Percentiles rank a stretch among this genome's conserved stretches.
Evolutionary conservation across 1,140 invertebrate genomes (phyloP).

Genomic region (Euborellia annulipes): DNA sequence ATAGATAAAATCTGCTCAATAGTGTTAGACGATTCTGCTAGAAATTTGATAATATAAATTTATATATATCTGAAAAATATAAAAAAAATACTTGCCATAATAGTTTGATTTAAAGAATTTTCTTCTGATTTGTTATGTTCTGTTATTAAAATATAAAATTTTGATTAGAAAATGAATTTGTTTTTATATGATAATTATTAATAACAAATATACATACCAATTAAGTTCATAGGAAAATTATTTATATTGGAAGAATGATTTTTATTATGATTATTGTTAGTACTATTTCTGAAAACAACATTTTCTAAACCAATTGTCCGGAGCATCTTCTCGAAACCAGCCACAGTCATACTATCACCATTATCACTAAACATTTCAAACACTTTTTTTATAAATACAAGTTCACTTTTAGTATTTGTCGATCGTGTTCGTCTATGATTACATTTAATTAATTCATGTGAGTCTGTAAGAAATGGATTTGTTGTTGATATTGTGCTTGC

Average conservation of each 20-base stretch:
- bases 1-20: too few species aligned
- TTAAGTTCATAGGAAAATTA: conserved; percentile 9
- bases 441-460: conserved; percentile 1
- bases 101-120: conserved; percentile 13
- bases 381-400: conserved; percentile 30
- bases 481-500: conserved; percentile 10
- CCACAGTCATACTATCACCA: conserved; percentile 41
- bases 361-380: conserved; percentile 34
- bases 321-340: conserved; percentile 47
- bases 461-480: conserved; percentile 1
- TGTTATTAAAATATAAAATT: conserved; percentile 13
- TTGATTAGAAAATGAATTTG: conserved; percentile 11
- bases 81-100: too few species aligned
- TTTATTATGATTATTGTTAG: conserved; percentile 11
- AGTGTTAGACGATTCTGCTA: too few species aligned
- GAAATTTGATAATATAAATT: too few species aligned
- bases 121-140: conserved; percentile 22
- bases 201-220: background rate
- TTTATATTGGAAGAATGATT: conserved; percentile 18
- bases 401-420: conserved; percentile 18
- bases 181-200: conserved; percentile 9
- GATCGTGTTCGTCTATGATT: conserved; percentile 6
- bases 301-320: conserved; percentile 39
- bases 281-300: conserved; percentile 24
- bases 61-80: too few species aligned